These are phyloP conservation scores for Pachyramphus minor DNA, from an alignment of 2,113 vertebrate species.

Conservation along the genomic window DNA sequence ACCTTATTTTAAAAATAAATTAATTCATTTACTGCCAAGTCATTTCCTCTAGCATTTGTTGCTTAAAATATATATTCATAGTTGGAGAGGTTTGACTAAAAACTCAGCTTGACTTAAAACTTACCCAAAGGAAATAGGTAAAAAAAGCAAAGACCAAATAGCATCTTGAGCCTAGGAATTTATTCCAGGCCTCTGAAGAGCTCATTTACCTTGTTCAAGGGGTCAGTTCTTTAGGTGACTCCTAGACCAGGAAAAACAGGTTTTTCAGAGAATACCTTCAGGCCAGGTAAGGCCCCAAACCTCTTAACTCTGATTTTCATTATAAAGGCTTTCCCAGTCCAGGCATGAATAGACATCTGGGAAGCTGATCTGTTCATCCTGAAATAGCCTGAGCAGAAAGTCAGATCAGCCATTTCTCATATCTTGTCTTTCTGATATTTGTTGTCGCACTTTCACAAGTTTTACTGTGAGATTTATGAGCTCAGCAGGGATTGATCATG, in stretches of 20 bases:
- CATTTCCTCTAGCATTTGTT: neutral
- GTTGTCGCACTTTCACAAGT: neutral
- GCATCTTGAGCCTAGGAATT: neutral
- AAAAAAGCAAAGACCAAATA: neutral
- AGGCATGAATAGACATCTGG: slow-evolving; percentile 40
- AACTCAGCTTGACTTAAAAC: neutral
- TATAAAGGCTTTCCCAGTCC: slow-evolving; percentile 9
- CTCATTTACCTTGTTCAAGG: slow-evolving; percentile 6
- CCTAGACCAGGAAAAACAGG: slow-evolving; percentile 36
- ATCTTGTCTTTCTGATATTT: slow-evolving; percentile 1
- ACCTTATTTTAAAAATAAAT: neutral
- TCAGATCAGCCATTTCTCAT: neutral
- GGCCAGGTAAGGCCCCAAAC: slow-evolving; percentile 22
- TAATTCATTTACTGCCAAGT: neutral
- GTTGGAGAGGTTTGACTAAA: neutral
- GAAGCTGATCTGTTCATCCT: slow-evolving; percentile 15
- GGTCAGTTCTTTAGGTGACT: slow-evolving; percentile 28
- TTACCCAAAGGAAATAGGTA: neutral
- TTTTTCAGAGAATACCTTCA: slow-evolving; percentile 38
- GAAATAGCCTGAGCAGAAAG: neutral
- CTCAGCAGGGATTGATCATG: neutral
- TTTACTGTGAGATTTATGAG: neutral
- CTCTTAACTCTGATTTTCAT: slow-evolving; percentile 50
- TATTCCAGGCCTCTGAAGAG: neutral
- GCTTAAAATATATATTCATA: neutral